Evolutionary conservation across 2,797 vertebrate species (phyloP), one percentile per base, ranked within the genome.

Genomic region (Characodon lateralis): DNA sequence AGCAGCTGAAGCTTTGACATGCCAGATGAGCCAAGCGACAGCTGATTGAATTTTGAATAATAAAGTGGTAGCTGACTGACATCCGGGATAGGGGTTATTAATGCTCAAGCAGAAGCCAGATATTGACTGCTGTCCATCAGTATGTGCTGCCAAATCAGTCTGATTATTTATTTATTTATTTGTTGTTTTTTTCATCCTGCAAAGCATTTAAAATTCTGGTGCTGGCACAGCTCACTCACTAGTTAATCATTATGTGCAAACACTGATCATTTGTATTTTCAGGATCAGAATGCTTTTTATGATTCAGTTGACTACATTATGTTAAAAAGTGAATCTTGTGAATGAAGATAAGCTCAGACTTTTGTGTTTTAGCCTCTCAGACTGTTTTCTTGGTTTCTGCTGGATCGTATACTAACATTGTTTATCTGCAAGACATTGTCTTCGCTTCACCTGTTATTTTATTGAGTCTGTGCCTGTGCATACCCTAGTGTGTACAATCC

Each of bases 51-150:
- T 59, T 77, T 74, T 26, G 72, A 76, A 90, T 89, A 86, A 89
- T 87, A 85, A 86, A 73, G 73, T 82, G 81, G 73, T 58, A 74
- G 78, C 77, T 82, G 82, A 82, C 79, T 85, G 89, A 82, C 78
- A 74, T 74, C 69, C 75, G 80, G 72, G 80, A 77, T 63, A 71
- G 50, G 69, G 72, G 79, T 77, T 75, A 81, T 87, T 82, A 87
- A 85, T 85, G 70, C 81, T 73, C 71, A 51, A 48, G 39, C 78
- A 79, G 71, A 81, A 71, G 39, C 74, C 71, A 73, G 63, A 65
- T 50, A 1, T 39, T 12, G 3, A n/a, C 43, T 79, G 2, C 53
- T 55, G 79, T 68, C 56, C 81, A 78, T 92, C 83, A 83, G 65
- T 79, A 65, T 86, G 78, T 72, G 55, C 9, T 41, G 35, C n/a